Evolutionary conservation across 2,113 vertebrate genomes (phyloP), one percentile per base, ranked within the genome.

Genomic region (Cnemophilus loriae): DNA sequence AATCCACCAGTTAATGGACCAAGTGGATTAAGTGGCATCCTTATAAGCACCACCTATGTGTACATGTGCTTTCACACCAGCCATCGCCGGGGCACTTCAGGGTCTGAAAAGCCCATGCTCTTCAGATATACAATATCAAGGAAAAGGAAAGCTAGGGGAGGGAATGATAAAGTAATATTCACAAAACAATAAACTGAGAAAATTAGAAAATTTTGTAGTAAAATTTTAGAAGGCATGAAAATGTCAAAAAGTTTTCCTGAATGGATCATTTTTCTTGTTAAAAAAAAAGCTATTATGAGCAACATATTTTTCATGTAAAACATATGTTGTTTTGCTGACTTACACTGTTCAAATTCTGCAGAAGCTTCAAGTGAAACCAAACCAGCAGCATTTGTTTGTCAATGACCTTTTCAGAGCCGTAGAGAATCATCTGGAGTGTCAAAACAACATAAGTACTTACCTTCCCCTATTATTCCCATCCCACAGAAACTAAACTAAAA

Each of bases 331-430:
- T 76, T 84, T 85, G 39, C 64, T 49, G 4, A 50, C 35, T 84
- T 89, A 69, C 1, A 1, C 18, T 47, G 10, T 55, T 81, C 33
- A 52, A 63, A 93, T 95, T 91, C 47, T 88, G 60, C 60, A 91
- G 64, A 90, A 94, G 16, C 14, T 88, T 92, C 63, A 68, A 60
- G 15, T 74, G 42, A 93, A 95, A 83, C 53, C 30, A 93, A 86
- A 67, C 16, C 37, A 87, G 49, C 65, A 76, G 32, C 33, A 63
- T 75, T 78, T 77, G 33, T 91, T 93, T 82, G 42, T 68, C 49
- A 81, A 46, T 69, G 71, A 67, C 5, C 2, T 91, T 95, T 87
- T 60, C 68, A 80, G 60, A 85, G n/a, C 23, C n/a, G 67, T n/a
- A 85, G 60, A 90, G 53, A 77, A 50, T n/a, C 16, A 59, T 89